These are phyloP conservation scores for Nephila pilipes DNA, from an alignment of 1,140 invertebrate genomes.

Conservation along the genomic window DNA sequence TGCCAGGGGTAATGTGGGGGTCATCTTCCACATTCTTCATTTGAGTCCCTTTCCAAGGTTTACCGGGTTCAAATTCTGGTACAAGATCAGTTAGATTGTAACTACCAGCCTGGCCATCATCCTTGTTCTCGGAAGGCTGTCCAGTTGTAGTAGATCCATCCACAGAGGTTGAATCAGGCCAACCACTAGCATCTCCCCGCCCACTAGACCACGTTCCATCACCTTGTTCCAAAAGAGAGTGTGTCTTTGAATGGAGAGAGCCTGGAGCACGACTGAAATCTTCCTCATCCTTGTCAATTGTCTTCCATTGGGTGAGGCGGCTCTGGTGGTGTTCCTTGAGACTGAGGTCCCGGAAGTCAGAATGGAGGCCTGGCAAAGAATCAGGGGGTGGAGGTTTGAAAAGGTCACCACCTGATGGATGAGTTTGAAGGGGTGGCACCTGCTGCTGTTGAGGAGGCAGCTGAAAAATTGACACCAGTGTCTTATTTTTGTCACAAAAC, in stretches of 20 bases:
- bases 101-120: constrained; percentile 72
- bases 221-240: constrained; percentile 78
- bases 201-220: constrained; percentile 82
- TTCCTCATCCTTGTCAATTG: constrained; percentile 88
- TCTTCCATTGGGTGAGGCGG: constrained; percentile 94
- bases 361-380: constrained; percentile 84
- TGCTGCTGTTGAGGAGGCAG: constrained; percentile 58
- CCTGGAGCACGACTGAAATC: constrained; percentile 96
- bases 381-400: constrained; percentile 51
- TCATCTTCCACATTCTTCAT: constrained; percentile 98
- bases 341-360: constrained; percentile 89
- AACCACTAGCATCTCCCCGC: constrained; percentile 57
- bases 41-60: constrained; percentile 96
- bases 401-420: constrained; percentile 13
- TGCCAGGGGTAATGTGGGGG: constrained; percentile 97
- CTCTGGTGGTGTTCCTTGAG: constrained; percentile 89
- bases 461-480: neutral
- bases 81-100: constrained; percentile 92
- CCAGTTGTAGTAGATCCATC: neutral
- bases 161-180: constrained; percentile 16
- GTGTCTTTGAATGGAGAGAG: constrained; percentile 86
- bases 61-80: constrained; percentile 98
- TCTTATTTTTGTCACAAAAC: too few relatives aligned
- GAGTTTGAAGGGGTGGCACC: constrained; percentile 23
- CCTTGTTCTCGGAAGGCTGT: neutral